Evolutionary conservation across 2,888 invertebrate species (phyloP).

Genomic region (Sinotaia quadrata): DNA sequence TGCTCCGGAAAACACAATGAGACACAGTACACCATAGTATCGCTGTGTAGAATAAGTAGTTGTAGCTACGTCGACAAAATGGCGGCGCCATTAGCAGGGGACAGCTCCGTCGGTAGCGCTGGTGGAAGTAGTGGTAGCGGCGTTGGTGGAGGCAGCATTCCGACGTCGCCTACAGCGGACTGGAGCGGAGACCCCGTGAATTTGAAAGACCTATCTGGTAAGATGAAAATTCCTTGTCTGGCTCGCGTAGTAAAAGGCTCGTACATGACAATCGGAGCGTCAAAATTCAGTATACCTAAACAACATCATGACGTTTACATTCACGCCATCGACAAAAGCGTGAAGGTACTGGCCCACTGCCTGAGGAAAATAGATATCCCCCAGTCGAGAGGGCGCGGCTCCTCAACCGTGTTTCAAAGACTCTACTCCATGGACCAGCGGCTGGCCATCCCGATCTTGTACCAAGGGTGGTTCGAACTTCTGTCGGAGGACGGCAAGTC

Average conservation of each 20-base stretch:
- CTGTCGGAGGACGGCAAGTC: slow-evolving; percentile 94
- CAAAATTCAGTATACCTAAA: slow-evolving; percentile 77
- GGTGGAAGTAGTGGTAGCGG: not conserved
- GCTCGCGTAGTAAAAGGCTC: slow-evolving; percentile 95
- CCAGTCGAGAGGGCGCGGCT: slow-evolving; percentile 40
- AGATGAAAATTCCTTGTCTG: slow-evolving; percentile 85
- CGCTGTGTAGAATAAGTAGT: not conserved
- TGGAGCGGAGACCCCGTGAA: slow-evolving; percentile 64
- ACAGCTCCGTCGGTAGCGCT: not conserved
- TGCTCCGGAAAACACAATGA: slow-evolving; percentile 2
- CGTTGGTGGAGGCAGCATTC: not conserved
- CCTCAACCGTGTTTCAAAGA: slow-evolving; percentile 28
- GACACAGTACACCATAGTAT: slow-evolving; percentile 1
- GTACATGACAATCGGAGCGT: slow-evolving; percentile 91
- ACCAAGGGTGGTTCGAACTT: slow-evolving; percentile 93
- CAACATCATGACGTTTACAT: slow-evolving; percentile 88
- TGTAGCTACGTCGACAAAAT: not conserved
- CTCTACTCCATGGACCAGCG: slow-evolving; percentile 73
- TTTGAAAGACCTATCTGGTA: slow-evolving; percentile 75
- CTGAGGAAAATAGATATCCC: slow-evolving; percentile 46
- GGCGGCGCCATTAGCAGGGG: slow-evolving; percentile 11
- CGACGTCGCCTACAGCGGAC: slow-evolving; percentile 39
- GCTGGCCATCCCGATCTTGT: slow-evolving; percentile 90
- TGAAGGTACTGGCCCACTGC: slow-evolving; percentile 77
- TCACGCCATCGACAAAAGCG: slow-evolving; percentile 82